Percentiles rank a stretch among this genome's conserved stretches.
Conservation (phyloP, 2,797 vertebrate species). For the Cuculus canorus region DNA sequence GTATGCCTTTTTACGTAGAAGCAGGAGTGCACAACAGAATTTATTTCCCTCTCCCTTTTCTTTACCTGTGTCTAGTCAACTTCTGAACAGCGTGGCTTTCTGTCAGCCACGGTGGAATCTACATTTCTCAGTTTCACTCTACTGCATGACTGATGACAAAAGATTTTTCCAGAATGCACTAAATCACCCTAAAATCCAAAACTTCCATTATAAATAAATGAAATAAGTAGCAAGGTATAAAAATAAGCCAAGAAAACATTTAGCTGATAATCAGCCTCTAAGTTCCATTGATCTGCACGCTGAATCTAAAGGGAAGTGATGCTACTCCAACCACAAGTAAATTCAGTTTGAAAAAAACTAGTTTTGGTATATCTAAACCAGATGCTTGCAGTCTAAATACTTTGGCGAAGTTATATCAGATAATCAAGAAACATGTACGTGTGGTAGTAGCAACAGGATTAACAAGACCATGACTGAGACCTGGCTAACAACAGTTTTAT, state of each 20-base stretch:
- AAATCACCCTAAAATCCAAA: not conserved
- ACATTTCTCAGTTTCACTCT: not conserved
- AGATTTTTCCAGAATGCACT: not conserved
- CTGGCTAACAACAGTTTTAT: not conserved
- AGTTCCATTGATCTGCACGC: not conserved
- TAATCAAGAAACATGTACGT: not conserved
- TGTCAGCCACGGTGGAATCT: not conserved
- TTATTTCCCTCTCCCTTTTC: not conserved
- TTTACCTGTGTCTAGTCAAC: not conserved
- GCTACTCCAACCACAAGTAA: not conserved
- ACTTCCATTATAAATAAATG: not conserved
- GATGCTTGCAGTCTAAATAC: not conserved
- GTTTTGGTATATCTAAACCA: not conserved
- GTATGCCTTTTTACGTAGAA: not conserved
- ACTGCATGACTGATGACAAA: fast-evolving
- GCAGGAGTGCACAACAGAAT: not conserved
- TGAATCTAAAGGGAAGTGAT: not conserved
- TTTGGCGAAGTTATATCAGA: not conserved
- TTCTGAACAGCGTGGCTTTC: not conserved
- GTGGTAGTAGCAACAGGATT: not conserved
- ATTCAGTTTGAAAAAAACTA: not conserved
- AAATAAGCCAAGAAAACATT: not conserved
- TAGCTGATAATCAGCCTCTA: too few species aligned
- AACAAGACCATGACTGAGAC: not conserved
- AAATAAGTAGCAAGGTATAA: not conserved